Conservation (phyloP, 2,797 vertebrate genomes). For the Eurystomus glaucurus region DNA sequence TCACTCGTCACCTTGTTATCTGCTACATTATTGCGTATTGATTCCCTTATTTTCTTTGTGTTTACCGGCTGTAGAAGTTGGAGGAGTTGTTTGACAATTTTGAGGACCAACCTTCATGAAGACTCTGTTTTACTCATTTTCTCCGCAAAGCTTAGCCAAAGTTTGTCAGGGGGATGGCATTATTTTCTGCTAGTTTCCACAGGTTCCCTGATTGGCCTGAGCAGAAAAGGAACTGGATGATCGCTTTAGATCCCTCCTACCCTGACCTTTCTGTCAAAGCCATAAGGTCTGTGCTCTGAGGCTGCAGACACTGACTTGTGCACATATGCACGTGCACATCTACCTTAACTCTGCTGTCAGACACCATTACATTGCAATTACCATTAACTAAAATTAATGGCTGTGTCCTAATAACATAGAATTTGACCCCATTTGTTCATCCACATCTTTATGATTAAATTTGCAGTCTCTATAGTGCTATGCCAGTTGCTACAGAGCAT, state of each 20-base stretch:
- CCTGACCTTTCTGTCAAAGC: neutral
- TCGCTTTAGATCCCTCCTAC: neutral
- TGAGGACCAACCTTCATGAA: neutral
- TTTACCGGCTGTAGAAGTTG: conserved; percentile 6
- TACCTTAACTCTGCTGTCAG: neutral
- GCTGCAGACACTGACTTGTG: neutral
- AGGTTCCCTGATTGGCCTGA: neutral
- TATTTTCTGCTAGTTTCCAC: neutral
- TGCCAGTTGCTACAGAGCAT: neutral
- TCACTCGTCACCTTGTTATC: conserved; percentile 5
- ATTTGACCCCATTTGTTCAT: neutral
- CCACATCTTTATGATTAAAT: neutral
- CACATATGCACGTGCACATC: rapidly evolving
- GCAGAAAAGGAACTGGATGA: neutral
- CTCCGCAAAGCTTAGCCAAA: neutral
- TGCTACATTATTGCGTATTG: conserved; percentile 50
- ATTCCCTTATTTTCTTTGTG: conserved; percentile 47
- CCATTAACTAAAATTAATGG: neutral
- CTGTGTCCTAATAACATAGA: neutral
- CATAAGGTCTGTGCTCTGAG: neutral
- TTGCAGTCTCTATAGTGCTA: neutral
- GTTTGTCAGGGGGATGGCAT: neutral
- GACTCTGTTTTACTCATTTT: neutral
- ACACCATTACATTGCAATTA: neutral
- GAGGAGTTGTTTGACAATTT: neutral